These are phyloP conservation scores for Haliclona indistincta DNA, from an alignment of 37 sponge, comb jelly and placozoan species.

Conservation along the genomic window DNA sequence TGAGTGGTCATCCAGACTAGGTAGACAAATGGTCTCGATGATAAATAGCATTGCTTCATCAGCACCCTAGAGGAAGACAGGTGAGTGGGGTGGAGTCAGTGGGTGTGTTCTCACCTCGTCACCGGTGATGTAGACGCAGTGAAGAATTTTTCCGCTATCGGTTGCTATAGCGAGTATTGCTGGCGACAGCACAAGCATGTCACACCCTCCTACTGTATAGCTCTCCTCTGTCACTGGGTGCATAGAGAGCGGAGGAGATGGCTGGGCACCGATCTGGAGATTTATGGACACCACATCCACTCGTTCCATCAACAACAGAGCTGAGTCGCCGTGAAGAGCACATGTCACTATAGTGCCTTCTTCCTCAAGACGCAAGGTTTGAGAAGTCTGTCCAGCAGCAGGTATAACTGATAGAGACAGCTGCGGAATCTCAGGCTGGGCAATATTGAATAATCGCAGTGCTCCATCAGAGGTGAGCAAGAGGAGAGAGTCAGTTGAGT, in stretches of 20 bases:
- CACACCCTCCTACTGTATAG: conserved; percentile 12
- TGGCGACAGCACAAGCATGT: conserved; percentile 36
- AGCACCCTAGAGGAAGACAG: conserved; percentile 2
- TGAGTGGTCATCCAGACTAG: not conserved
- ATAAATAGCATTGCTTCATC: conserved; percentile 3
- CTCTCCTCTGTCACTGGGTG: conserved; percentile 47
- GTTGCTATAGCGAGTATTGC: conserved; percentile 36
- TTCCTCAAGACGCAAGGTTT: not conserved
- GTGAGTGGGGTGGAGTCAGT: no score
- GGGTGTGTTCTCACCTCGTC: not conserved
- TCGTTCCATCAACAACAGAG: conserved; percentile 37
- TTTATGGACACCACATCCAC: conserved; percentile 12
- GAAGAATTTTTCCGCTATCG: conserved; percentile 28
- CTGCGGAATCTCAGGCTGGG: conserved; percentile 19
- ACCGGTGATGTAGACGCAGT: conserved; percentile 46
- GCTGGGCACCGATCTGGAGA: not conserved
- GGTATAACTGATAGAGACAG: not conserved
- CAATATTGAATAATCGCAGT: conserved; percentile 30
- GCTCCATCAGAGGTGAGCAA: conserved; percentile 48
- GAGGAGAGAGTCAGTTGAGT: conserved; percentile 5
- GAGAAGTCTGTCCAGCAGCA: not conserved
- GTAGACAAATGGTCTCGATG: not conserved
- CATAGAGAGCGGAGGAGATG: conserved; percentile 31
- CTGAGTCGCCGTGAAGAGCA: not conserved
- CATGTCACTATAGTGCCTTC: conserved; percentile 36